Percentiles rank a stretch among this genome's conserved stretches.
Conservation (phyloP, 2,797 vertebrate species). For the Rhinella marina region DNA sequence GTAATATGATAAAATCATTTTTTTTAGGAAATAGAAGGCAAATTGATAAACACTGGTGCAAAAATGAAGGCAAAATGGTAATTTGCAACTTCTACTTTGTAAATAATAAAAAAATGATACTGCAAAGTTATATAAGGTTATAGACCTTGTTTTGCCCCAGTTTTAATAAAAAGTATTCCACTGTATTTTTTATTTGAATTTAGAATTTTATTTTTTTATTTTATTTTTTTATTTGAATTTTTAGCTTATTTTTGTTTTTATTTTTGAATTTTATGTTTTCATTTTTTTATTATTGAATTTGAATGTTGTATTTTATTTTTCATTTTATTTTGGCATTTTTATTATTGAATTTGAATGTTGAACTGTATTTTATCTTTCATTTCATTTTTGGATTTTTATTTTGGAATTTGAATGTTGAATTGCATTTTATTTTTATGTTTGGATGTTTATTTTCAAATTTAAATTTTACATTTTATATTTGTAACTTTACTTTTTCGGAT, state of each 20-base stretch:
- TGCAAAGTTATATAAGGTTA: background rate
- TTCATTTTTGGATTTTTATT: background rate
- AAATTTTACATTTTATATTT: background rate
- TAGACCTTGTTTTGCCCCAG: conserved; percentile 1
- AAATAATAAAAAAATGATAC: background rate
- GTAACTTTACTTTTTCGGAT: background rate
- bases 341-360: background rate
- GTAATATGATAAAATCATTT: background rate
- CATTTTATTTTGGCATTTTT: background rate
- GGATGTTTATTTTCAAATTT: too few relatives aligned
- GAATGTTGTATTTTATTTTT: background rate
- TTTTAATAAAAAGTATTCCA: background rate
- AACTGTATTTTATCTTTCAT: background rate
- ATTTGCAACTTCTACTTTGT: background rate
- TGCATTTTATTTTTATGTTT: background rate
- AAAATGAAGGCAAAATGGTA: background rate
- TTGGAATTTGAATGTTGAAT: background rate
- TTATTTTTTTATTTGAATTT: background rate
- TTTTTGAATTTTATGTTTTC: background rate
- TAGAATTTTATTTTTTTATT: background rate
- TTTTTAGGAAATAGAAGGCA: background rate
- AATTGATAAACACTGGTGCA: background rate
- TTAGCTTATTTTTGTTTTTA: background rate
- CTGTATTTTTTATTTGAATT: background rate
- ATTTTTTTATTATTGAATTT: background rate